These are phyloP conservation scores for Tinea semifulvella DNA, from an alignment of 2,888 invertebrate genomes.

Conservation along the genomic window DNA sequence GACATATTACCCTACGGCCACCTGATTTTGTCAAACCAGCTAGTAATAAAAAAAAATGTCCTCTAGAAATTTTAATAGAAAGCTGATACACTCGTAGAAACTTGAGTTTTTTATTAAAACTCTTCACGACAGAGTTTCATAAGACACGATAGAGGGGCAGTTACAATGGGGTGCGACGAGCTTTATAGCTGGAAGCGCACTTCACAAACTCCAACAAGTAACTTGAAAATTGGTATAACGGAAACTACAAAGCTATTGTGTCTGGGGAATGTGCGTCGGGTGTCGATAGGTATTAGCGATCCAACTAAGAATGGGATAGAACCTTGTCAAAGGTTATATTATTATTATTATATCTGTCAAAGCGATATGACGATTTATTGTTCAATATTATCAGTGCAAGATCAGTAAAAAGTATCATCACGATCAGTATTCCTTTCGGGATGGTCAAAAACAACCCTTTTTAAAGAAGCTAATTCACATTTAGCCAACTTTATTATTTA, in stretches of 20 bases:
- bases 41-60: neutral
- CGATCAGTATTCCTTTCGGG: too few relatives aligned
- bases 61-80: conserved; percentile 2
- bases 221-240: conserved; percentile 7
- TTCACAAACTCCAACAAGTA: conserved; percentile 3
- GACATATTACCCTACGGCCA: too few relatives aligned
- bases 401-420: too few relatives aligned
- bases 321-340: too few relatives aligned
- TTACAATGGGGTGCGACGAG: neutral
- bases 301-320: too few relatives aligned
- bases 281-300: conserved; percentile 35
- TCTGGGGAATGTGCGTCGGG: conserved; percentile 40
- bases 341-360: too few relatives aligned
- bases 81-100: neutral
- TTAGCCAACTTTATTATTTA: too few relatives aligned
- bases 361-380: too few relatives aligned
- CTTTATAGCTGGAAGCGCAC: neutral
- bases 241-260: conserved; percentile 27
- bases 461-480: too few relatives aligned
- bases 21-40: too few relatives aligned
- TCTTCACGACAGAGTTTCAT: neutral
- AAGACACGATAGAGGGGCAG: neutral
- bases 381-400: too few relatives aligned
- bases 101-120: neutral
- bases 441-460: too few relatives aligned